Evolutionary conservation across 2,888 invertebrate genomes (phyloP), one percentile per base, ranked within the genome.

Genomic region (Aphrophora alni): DNA sequence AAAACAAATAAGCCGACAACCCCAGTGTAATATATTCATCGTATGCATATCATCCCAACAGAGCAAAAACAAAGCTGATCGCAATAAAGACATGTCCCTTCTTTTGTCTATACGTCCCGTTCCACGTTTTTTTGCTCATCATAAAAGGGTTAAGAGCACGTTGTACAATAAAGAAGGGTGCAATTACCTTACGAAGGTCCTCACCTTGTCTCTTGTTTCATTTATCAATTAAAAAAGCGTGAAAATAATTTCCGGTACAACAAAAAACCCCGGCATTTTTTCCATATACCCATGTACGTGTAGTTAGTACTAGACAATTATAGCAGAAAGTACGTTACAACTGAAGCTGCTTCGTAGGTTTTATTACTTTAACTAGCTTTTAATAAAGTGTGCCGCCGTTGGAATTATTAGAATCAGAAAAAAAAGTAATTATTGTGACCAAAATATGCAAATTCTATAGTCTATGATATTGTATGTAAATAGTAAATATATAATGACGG

Each of bases 211-310:
- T 59, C 59, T 59, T 59, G 59, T 59, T 59, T 59, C 59, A 21
- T 59, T 59, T 59, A 59, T 59, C 59, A 59, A 59, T 71, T 38
- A 79, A 74, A 73, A 79, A 74, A 79, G 78, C 74, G 78, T 79
- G 78, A 79, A 79, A 79, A 79, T 79, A 59, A 68, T 79, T 79
- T 74, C 78, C 74, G 78, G 78, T 25, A 68, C 68, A 26, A 68
- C 38, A 74, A 74, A 59, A 33, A 28, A 51, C 26, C 33, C 33
- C 4, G 21, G 21, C 1, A 2, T 59, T 5, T 59, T 44, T 44
- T 44, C 1, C 8, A 44, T 44, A 10, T 5, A 33, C 33, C 33
- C 33, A n/a, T n/a, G n/a, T n/a, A n/a, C n/a, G n/a, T n/a, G n/a
- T n/a, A n/a, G n/a, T n/a, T n/a, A n/a, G n/a, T n/a, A n/a, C n/a